A percentile compares a stretch with the other conserved stretches of the same genome.
Evolutionary conservation across 2,113 vertebrate species (phyloP).

Genomic region (Rutilus rutilus): DNA sequence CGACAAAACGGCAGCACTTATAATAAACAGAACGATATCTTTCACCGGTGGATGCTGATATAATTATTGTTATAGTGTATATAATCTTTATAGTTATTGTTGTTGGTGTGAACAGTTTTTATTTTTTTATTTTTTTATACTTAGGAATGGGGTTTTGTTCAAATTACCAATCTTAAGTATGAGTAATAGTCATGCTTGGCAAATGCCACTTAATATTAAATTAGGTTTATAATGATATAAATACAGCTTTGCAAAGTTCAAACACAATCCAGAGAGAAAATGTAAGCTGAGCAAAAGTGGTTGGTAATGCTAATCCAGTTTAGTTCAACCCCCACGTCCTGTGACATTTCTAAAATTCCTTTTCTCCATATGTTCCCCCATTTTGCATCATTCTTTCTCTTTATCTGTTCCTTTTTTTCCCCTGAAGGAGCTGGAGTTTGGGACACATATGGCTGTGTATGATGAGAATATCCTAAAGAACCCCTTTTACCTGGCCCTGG

Average conservation of each 20-base stretch:
- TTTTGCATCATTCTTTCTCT: neutral
- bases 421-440: constrained; percentile 62
- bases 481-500: constrained; percentile 90
- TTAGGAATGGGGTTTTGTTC: neutral
- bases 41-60: too few relatives aligned
- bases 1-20: too few relatives aligned
- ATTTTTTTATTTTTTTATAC: neutral
- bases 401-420: neutral
- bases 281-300: neutral
- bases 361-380: neutral
- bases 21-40: too few relatives aligned
- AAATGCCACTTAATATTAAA: neutral
- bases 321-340: neutral
- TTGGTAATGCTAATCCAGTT: constrained; percentile 9
- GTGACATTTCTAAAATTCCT: neutral
- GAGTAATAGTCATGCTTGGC: neutral
- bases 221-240: neutral
- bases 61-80: too few relatives aligned
- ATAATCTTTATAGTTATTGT: too few relatives aligned
- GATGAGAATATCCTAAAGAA: constrained; percentile 97
- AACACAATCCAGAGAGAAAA: neutral
- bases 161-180: neutral
- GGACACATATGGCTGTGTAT: constrained; percentile 94
- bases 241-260: neutral
- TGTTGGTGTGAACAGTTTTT: too few relatives aligned